A percentile compares a stretch with the other conserved stretches of the same genome.
phyloP scores from a whole-genome alignment of 2,797 vertebrate genomes.

The Chromis chromis region DNA sequence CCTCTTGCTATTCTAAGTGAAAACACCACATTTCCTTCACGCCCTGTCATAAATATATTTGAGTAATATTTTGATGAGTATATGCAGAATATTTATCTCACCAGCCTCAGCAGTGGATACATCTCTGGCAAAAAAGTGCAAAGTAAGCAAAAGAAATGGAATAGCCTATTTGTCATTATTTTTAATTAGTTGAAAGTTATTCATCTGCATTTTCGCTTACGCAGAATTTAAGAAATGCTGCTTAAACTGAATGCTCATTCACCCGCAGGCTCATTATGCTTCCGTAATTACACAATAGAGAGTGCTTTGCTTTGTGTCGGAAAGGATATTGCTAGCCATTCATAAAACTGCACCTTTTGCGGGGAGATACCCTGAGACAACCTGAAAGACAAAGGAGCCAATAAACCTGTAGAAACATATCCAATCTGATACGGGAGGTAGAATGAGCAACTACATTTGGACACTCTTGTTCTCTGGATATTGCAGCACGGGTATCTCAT shows the following conservation, averaged over 20 bases:
- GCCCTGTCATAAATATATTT: slow-evolving; percentile 24
- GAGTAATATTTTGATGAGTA: slow-evolving; percentile 25
- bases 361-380: slow-evolving; percentile 40
- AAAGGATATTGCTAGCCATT: slow-evolving; percentile 57
- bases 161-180: slow-evolving; percentile 12
- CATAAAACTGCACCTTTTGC: slow-evolving; percentile 42
- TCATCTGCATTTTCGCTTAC: slow-evolving; percentile 26
- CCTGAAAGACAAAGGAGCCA: slow-evolving; percentile 66
- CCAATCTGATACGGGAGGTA: slow-evolving; percentile 56
- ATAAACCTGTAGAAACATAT: slow-evolving; percentile 58
- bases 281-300: slow-evolving; percentile 37
- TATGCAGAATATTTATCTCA: slow-evolving; percentile 15
- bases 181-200: slow-evolving; percentile 30
- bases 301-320: slow-evolving; percentile 54
- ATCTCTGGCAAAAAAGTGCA: slow-evolving; percentile 20
- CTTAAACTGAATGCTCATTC: slow-evolving; percentile 34
- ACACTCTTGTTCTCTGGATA: slow-evolving; percentile 51
- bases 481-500: slow-evolving; percentile 56
- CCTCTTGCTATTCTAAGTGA: slow-evolving; percentile 34
- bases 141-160: slow-evolving; percentile 26
- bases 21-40: slow-evolving; percentile 18
- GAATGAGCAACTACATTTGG: slow-evolving; percentile 39
- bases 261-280: slow-evolving; percentile 45
- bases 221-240: slow-evolving; percentile 28
- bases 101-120: background rate